phyloP scores from a whole-genome alignment of 2,888 invertebrate genomes.

The Pristionchus japonicus region DNA sequence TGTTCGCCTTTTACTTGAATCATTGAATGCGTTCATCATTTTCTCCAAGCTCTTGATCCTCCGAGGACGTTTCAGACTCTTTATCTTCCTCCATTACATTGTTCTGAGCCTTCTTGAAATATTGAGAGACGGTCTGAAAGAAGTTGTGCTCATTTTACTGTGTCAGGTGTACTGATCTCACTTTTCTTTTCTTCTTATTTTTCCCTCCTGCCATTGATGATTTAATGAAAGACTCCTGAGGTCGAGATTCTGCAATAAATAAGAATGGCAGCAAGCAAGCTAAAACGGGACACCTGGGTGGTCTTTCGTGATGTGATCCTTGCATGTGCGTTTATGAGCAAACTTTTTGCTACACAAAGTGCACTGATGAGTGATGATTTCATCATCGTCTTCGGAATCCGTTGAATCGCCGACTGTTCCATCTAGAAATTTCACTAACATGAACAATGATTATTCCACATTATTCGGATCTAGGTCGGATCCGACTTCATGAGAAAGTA shows the following conservation, averaged over 20 bases:
- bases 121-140: no score
- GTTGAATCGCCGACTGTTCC: background rate
- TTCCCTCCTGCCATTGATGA: background rate
- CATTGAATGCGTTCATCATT: no score
- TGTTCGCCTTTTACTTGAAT: no score
- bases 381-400: background rate
- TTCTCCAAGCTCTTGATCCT: no score
- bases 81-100: background rate
- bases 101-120: no score
- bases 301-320: background rate
- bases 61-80: background rate
- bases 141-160: no score
- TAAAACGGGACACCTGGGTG: background rate
- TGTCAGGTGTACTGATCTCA: no score
- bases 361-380: background rate
- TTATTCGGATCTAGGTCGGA: no score
- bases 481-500: no score
- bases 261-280: background rate
- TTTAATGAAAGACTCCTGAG: background rate
- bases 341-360: background rate
- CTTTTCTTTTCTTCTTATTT: no score
- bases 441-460: no score
- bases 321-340: background rate
- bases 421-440: background rate
- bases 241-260: background rate